These are phyloP conservation scores for Hipposideros larvatus DNA, from an alignment of 2,797 vertebrate genomes.

Conservation along the genomic window DNA sequence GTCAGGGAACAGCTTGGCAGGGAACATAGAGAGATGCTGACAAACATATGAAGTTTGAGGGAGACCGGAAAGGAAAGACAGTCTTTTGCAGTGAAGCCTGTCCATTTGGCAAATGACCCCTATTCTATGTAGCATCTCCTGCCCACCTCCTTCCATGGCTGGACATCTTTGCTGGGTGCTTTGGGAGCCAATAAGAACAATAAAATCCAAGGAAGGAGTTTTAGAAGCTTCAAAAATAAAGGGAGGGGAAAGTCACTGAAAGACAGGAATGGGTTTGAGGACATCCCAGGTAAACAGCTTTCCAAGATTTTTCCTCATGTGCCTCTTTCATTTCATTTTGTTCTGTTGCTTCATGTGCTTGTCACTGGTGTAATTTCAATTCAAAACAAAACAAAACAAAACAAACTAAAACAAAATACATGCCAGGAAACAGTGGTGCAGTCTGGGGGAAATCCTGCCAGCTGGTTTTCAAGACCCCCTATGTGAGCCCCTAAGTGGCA, in stretches of 20 bases:
- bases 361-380: not conserved
- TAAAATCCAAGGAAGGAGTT: not conserved
- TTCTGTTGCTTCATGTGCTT: not conserved
- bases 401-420: slow-evolving; percentile 1
- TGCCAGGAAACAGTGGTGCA: not conserved
- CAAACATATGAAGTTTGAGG: not conserved
- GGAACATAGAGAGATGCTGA: not conserved
- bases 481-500: not conserved
- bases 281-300: not conserved
- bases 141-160: not conserved
- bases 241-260: too few species aligned
- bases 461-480: not conserved
- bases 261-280: not conserved
- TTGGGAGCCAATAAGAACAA: not conserved
- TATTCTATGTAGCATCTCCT: not conserved
- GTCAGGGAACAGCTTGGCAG: not conserved
- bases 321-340: slow-evolving; percentile 38
- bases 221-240: not conserved
- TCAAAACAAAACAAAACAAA: slow-evolving; percentile 31
- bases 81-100: not conserved
- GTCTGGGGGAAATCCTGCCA: not conserved
- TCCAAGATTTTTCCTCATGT: not conserved
- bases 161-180: not conserved
- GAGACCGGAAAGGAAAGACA: slow-evolving; percentile 1
- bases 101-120: not conserved